These are phyloP conservation scores for Cirrhinus molitorella DNA, from an alignment of 2,797 vertebrate genomes.

Conservation along the genomic window DNA sequence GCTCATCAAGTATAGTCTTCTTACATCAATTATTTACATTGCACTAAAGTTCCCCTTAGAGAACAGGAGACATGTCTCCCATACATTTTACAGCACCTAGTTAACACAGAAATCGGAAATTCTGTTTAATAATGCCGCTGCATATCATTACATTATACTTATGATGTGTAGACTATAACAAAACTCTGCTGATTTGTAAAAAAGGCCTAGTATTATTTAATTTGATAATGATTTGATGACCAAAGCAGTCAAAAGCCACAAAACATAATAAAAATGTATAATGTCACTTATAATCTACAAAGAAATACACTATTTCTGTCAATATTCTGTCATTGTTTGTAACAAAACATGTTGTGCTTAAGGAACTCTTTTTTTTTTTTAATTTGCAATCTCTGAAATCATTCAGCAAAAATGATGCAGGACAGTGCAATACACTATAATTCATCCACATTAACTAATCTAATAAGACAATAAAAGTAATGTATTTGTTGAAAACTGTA, in stretches of 20 bases:
- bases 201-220: neutral
- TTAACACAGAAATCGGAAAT: neutral
- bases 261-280: neutral
- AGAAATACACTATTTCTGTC: too few species aligned
- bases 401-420: neutral
- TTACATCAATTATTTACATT: constrained; percentile 37
- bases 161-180: neutral
- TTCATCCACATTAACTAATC: neutral
- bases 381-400: neutral
- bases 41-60: neutral
- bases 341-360: neutral
- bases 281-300: neutral
- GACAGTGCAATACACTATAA: neutral
- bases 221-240: neutral
- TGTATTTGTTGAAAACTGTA: neutral
- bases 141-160: neutral
- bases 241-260: neutral
- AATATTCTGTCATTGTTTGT: neutral
- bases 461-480: neutral
- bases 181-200: neutral
- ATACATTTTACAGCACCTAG: neutral
- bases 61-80: neutral
- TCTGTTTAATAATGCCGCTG: neutral
- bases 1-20: constrained; percentile 78
- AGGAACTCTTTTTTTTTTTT: neutral